Conservation (phyloP, 2,113 vertebrate species). For the Ahaetulla prasina region DNA sequence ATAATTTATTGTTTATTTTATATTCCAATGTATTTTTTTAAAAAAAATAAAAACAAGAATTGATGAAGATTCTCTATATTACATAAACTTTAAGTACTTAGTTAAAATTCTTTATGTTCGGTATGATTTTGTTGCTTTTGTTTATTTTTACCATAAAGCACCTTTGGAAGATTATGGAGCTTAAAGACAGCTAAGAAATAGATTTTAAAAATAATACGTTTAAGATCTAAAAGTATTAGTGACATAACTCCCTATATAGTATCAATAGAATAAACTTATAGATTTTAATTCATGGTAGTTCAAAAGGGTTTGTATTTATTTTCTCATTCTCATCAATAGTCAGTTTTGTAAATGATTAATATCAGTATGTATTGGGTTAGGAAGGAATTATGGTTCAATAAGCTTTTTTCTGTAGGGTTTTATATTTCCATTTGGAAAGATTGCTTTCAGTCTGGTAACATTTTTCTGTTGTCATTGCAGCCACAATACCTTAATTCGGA, state of each 20-base stretch:
- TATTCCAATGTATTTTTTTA: not conserved
- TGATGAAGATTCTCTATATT: not conserved
- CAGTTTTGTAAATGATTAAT: not conserved
- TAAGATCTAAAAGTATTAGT: not conserved
- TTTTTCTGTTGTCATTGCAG: fast-evolving
- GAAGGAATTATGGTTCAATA: not conserved
- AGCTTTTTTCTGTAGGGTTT: not conserved
- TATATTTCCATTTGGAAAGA: not conserved
- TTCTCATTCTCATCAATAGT: not conserved
- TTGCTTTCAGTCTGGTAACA: not conserved
- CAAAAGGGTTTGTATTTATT: not conserved
- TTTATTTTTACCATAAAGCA: not conserved
- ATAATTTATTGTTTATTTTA: not conserved
- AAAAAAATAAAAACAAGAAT: not conserved
- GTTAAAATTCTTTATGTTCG: not conserved
- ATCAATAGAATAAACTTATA: not conserved
- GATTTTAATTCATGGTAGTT: not conserved
- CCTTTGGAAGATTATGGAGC: not conserved
- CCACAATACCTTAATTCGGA: not conserved
- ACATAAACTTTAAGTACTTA: not conserved
- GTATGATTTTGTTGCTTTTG: not conserved
- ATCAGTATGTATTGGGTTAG: not conserved
- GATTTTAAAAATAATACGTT: not conserved
- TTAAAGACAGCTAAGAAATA: not conserved
- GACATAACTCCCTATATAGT: not conserved